These are phyloP conservation scores for Drosophila meridiana DNA, from an alignment of 2,888 invertebrate species.

Conservation along the genomic window DNA sequence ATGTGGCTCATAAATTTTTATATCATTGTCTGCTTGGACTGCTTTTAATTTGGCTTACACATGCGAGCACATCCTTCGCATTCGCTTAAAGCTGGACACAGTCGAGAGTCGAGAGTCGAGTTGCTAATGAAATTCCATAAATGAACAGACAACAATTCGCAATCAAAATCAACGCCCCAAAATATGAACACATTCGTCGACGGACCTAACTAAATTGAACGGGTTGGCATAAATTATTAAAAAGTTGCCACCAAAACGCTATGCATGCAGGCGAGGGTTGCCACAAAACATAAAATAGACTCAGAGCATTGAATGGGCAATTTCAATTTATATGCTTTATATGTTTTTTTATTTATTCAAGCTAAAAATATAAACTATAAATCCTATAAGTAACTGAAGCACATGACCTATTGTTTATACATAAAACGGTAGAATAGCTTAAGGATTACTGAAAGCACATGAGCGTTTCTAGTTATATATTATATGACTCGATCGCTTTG, in stretches of 20 bases:
- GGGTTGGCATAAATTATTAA: slow-evolving; percentile 55
- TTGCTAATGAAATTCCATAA: slow-evolving; percentile 67
- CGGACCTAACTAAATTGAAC: slow-evolving; percentile 37
- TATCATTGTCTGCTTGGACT: slow-evolving; percentile 52
- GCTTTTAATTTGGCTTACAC: slow-evolving; percentile 67
- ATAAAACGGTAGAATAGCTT: no score
- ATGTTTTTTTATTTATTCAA: neutral
- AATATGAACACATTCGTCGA: slow-evolving; percentile 64
- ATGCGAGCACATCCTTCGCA: slow-evolving; percentile 58
- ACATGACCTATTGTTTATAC: no score
- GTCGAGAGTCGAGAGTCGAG: neutral
- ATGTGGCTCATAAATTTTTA: slow-evolving; percentile 72
- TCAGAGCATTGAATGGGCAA: neutral
- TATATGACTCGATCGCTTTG: no score
- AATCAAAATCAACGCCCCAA: slow-evolving; percentile 61
- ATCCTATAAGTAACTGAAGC: no score
- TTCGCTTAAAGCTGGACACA: slow-evolving; percentile 40
- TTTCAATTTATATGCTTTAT: neutral
- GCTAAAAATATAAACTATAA: no score
- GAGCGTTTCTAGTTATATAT: no score
- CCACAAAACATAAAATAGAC: neutral
- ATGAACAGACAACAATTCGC: slow-evolving; percentile 63
- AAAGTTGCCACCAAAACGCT: slow-evolving; percentile 33
- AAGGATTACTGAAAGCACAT: no score
- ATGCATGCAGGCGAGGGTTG: slow-evolving; percentile 20